Evolutionary conservation across 2,888 invertebrate species (phyloP), one percentile per base, ranked within the genome.

Genomic region (Ormyrus nitidulus): DNA sequence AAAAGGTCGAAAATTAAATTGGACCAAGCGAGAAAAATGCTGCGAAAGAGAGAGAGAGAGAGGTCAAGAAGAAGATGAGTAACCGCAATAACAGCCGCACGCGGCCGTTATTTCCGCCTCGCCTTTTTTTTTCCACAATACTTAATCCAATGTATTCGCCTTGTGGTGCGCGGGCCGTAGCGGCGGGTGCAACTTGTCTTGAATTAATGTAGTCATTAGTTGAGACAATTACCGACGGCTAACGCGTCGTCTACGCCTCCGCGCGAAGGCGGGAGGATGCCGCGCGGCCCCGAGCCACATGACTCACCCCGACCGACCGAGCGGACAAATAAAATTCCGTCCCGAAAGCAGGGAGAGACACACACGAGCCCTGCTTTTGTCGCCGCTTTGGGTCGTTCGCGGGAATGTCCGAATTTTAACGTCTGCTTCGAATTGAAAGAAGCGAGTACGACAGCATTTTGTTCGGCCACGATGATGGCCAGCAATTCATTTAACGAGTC

Each of bases 181-280:
- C 46, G 46, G 62, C 46, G 61, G 13, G 56, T 44, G 44, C 10
- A 34, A 83, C 85, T 82, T 84, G 84, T 85, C 85, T 86, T 85
- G 84, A 86, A 88, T 88, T 88, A 88, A 86, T 84, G 84, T 85
- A 84, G 85, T 83, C 85, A 84, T 87, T 86, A 88, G 85, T 89
- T 88, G 86, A 89, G 89, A 85, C 87, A 90, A 90, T 90, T 90
- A 89, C 84, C 34, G 82, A 83, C 84, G 82, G 83, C 84, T 83
- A 84, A 83, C 84, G 83, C 82, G 84, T 84, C 81, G 84, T 81
- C 75, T 71, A 86, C 87, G 86, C 85, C 86, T 84, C 86, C 87
- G 85, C 86, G 81, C 70, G 72, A 83, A 85, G 11, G 83, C 83
- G 85, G 85, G 86, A 88, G 86, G 86, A 84, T 83, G 72, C 72